Base-by-base conservation (phyloP, 2,888 invertebrate species). In the Coenonympha arcania region DNA sequence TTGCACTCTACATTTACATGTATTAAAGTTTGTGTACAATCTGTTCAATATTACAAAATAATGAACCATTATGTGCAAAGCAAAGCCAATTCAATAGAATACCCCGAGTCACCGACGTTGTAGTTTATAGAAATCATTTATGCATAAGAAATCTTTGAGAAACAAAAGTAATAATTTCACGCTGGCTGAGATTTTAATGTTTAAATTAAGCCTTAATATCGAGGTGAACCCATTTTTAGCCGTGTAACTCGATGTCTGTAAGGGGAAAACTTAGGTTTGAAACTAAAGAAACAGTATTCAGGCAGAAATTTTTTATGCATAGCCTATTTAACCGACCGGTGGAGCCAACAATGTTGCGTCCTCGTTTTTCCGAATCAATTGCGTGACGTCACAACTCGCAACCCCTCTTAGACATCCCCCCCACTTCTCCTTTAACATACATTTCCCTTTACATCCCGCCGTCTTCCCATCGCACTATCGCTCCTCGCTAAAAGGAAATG, bases 301-400 rank as follows among this genome's bases (percentile, higher is more conserved):
- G 15, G 16, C 22, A 16, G 8, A 15, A 15, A 2, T 22, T 8
- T 15, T 6, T 37, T n/a, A 6, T 6, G 20, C 9, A 24, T 4
- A 30, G 11, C 36, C 11, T 36, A 55, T 53, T 44, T 26, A 13
- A 24, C 42, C 42, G 16, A 15, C 34, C 9, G 41, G 20, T 61
- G 69, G 67, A 77, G 76, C 75, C 76, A 70, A 67, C 68, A 75
- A 76, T 73, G 74, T 73, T 71, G 71, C 75, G 78, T 76, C 80
- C 76, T 73, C 75, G 73, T 80, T 79, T 79, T 82, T 76, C 69
- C 73, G 74, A 82, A 83, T 83, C 82, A 83, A 83, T 83, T 81
- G 79, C 68, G 71, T 83, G 80, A 83, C 81, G 81, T 80, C 81
- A 79, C 70, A 61, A 54, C 61, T 60, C 67, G 65, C 63, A 52